These are phyloP conservation scores for Hylaea fasciaria DNA, from an alignment of 2,888 invertebrate genomes.

Conservation along the genomic window DNA sequence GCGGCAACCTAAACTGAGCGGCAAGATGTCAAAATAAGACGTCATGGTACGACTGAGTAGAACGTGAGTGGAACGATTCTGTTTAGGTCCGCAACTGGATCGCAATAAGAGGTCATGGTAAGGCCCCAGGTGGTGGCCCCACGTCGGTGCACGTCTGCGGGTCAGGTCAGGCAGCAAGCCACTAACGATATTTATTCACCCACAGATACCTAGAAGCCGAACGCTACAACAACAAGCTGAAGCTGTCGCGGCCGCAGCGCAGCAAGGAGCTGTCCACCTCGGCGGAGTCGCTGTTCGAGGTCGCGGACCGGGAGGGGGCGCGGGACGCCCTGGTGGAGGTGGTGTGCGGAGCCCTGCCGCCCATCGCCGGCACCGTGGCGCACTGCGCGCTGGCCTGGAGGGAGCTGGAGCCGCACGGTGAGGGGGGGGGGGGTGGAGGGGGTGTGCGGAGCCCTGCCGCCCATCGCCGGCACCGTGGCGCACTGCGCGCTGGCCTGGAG, in stretches of 20 bases:
- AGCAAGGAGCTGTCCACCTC: slow-evolving; percentile 69
- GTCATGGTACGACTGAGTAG: no score
- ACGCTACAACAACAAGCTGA: slow-evolving; percentile 72
- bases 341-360: slow-evolving; percentile 77
- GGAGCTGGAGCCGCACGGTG: slow-evolving; percentile 26
- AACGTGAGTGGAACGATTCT: no score
- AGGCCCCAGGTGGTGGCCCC: no score
- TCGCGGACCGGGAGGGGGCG: slow-evolving; percentile 62
- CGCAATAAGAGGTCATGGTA: no score
- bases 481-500: slow-evolving; percentile 53
- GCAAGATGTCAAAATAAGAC: no score
- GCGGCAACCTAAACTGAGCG: no score
- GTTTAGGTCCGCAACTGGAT: no score
- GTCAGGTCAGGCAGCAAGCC: no score
- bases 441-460: slow-evolving; percentile 77
- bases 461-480: slow-evolving; percentile 75
- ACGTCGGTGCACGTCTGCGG: no score
- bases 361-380: slow-evolving; percentile 75
- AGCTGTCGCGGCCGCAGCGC: slow-evolving; percentile 59
- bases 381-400: slow-evolving; percentile 53
- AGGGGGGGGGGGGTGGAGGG: slow-evolving; percentile 77
- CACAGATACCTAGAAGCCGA: slow-evolving; percentile 84
- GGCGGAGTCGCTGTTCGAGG: slow-evolving; percentile 58
- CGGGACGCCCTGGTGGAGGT: slow-evolving; percentile 83
- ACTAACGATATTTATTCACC: neutral